Evolutionary conservation across 1,140 invertebrate species (phyloP).

Genomic region (Orius laevigatus): DNA sequence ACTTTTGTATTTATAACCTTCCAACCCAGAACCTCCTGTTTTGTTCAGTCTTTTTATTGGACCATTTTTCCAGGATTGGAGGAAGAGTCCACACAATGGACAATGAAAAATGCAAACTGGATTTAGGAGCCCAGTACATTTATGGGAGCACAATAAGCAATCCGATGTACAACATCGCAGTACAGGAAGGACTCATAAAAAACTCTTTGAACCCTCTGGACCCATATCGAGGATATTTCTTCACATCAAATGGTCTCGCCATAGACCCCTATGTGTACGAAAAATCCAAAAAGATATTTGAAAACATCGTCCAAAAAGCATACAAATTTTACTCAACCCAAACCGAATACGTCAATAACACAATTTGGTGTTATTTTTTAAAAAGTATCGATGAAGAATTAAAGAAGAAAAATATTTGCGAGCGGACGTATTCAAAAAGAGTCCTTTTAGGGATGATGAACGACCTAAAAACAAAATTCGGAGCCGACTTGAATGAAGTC

Average conservation of each 20-base stretch:
- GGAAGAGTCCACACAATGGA: constrained; percentile 56
- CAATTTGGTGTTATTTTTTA: constrained; percentile 2
- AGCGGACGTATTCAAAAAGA: not conserved
- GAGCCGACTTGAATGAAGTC: constrained; percentile 17
- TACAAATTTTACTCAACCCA: not conserved
- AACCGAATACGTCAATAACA: not conserved
- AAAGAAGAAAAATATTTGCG: not conserved
- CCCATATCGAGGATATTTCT: constrained; percentile 24
- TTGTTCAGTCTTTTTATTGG: constrained; percentile 28
- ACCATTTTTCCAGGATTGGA: constrained; percentile 27
- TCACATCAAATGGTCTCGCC: constrained; percentile 5
- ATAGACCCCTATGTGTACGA: too few relatives aligned
- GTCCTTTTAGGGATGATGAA: not conserved
- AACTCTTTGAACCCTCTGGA: constrained; percentile 29
- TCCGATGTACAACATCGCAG: constrained; percentile 44
- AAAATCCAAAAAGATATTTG: too few relatives aligned
- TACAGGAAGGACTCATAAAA: constrained; percentile 39
- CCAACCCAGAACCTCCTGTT: too few relatives aligned
- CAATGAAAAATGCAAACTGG: constrained; percentile 49
- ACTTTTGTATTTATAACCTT: too few relatives aligned
- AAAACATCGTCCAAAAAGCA: too few relatives aligned
- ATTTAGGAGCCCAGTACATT: constrained; percentile 53
- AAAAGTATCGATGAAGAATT: constrained; percentile 1
- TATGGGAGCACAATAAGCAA: constrained; percentile 45
- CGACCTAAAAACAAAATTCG: constrained; percentile 3